Evolutionary conservation across 35 echinoderm and acorn worm genomes (phyloP).

Genomic region (Holothuria glaberrima): DNA sequence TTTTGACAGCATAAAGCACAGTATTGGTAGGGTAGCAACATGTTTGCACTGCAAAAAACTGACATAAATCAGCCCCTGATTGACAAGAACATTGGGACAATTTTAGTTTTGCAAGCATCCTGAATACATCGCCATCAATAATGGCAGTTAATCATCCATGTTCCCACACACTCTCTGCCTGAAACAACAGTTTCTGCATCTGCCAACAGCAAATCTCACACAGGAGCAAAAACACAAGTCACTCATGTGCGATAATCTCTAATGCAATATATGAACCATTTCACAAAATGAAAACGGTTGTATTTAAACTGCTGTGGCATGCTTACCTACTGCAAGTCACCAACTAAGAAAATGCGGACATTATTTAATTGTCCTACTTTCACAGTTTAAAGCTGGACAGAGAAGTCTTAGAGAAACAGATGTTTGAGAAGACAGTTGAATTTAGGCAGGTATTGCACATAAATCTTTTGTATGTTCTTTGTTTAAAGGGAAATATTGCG

Average conservation of each 20-base stretch:
- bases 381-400: not conserved
- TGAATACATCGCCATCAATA: conserved; percentile 23
- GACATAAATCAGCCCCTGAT: too few species aligned
- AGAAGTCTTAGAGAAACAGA: too few species aligned
- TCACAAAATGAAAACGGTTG: conserved; percentile 11
- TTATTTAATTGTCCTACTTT: conserved; percentile 51
- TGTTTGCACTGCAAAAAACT: too few species aligned
- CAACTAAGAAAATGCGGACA: conserved; percentile 2
- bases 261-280: conserved; percentile 40
- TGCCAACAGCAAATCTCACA: not conserved
- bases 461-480: too few species aligned
- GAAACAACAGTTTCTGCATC: conserved; percentile 25
- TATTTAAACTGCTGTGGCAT: conserved; percentile 3
- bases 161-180: not conserved
- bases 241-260: conserved; percentile 31
- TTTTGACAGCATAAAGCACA: too few species aligned
- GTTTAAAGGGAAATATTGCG: too few species aligned
- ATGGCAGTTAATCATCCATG: conserved; percentile 21
- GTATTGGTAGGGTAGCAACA: too few species aligned
- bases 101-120: not conserved
- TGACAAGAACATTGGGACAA: too few species aligned
- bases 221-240: not conserved
- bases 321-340: conserved; percentile 7
- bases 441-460: too few species aligned
- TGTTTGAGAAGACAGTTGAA: too few species aligned